phyloP scores from a whole-genome alignment of 2,888 invertebrate species.

The Cheilosia impressa region DNA sequence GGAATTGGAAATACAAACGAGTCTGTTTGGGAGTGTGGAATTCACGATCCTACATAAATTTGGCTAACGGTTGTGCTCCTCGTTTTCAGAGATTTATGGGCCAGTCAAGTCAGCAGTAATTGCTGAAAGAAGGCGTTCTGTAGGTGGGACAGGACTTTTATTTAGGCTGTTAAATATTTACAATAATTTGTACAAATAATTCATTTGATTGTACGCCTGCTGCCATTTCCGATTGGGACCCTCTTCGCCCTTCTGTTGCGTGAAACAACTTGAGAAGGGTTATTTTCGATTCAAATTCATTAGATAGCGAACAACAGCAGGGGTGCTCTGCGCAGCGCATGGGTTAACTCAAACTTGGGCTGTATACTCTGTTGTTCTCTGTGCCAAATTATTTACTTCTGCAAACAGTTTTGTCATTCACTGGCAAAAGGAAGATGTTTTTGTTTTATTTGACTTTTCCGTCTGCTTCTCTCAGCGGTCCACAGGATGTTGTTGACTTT shows the following conservation, averaged over 20 bases:
- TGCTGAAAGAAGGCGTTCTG: slow-evolving; percentile 38
- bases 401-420: slow-evolving; percentile 19
- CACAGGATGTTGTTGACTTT: slow-evolving; percentile 1
- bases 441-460: slow-evolving; percentile 16
- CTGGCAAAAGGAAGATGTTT: slow-evolving; percentile 20
- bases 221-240: slow-evolving; percentile 42
- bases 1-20: background rate
- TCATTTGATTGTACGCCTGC: slow-evolving; percentile 54
- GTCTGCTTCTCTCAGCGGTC: background rate
- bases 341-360: slow-evolving; percentile 9
- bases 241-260: background rate
- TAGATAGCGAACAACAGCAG: background rate
- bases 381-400: slow-evolving; percentile 43
- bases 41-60: slow-evolving; percentile 52
- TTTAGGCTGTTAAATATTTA: slow-evolving; percentile 68
- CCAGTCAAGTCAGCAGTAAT: slow-evolving; percentile 64
- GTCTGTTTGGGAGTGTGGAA: background rate
- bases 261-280: slow-evolving; percentile 26
- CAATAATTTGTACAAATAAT: slow-evolving; percentile 72
- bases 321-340: background rate
- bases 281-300: slow-evolving; percentile 52
- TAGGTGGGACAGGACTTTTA: slow-evolving; percentile 42
- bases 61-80: slow-evolving; percentile 37
- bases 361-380: background rate
- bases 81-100: slow-evolving; percentile 54